Conservation (phyloP, 1,140 invertebrate genomes). For the Magallana gigas region DNA sequence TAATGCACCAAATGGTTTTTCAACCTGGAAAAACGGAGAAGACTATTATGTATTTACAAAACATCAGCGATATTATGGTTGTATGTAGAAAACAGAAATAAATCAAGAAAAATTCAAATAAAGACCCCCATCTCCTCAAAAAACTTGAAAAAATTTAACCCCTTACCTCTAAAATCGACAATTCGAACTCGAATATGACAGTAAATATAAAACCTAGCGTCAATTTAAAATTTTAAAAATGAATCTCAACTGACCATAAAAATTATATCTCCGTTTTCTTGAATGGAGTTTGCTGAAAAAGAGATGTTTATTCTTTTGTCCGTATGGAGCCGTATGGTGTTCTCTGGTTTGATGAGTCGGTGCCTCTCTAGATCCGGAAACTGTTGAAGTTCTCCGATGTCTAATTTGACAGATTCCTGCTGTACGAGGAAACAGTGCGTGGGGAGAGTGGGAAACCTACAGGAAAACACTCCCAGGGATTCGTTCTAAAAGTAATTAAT, state of each 20-base stretch:
- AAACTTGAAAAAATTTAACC: too few species aligned
- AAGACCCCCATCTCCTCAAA: too few species aligned
- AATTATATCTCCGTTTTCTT: not conserved
- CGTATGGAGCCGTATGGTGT: not conserved
- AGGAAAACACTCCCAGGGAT: not conserved
- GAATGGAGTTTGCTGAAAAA: not conserved
- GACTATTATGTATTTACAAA: not conserved
- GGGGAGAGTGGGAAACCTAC: not conserved
- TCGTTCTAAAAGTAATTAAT: not conserved
- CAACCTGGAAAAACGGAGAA: not conserved
- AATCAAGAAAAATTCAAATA: too few species aligned
- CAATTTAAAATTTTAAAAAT: not conserved
- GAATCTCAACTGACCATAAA: not conserved
- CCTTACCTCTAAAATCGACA: too few species aligned
- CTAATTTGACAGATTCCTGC: constrained; percentile 4
- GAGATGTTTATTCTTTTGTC: not conserved
- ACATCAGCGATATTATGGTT: too few species aligned
- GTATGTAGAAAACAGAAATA: not conserved
- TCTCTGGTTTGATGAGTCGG: not conserved
- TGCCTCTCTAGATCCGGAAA: constrained; percentile 6
- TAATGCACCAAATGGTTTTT: constrained; percentile 1
- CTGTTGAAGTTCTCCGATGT: not conserved
- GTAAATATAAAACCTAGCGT: not conserved
- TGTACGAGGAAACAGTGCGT: not conserved
- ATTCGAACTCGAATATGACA: too few species aligned